Evolutionary conservation across 2,797 vertebrate genomes (phyloP), one percentile per base, ranked within the genome.

Genomic region (Sternotherus odoratus): DNA sequence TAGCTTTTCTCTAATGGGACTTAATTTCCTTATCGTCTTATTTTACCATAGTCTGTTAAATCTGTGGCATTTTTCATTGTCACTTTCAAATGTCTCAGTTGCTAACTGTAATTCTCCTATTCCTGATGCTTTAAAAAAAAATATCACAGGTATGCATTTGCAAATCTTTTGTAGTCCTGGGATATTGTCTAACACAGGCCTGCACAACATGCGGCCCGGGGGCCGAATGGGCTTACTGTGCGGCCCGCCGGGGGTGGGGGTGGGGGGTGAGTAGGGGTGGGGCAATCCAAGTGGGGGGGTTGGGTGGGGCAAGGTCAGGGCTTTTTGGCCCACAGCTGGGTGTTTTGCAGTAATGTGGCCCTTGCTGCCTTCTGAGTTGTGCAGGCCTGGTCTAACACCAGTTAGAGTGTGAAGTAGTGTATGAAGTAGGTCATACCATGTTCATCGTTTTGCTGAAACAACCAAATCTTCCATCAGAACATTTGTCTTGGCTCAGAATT

Each of bases 1-100:
- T 89, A 85, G 89, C 82, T 95, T 93, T 94, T 96, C 88, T 96
- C 85, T 92, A 92, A 75, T 93, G 75, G 80, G 92, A 91, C 94
- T 95, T 95, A 86, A 63, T 93, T 89, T 90, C 95, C 90, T 93
- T 90, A 54, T 1, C 80, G 24, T 75, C 54, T 9, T 54, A n/a
- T n/a, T 10, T 33, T 48, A 3, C 39, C 30, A 12, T 28, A 66
- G 72, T 26, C 43, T 69, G 9, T 74, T 15, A 13, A 86, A 74
- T 89, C 63, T 74, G 4, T 63, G 92, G 57, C 69, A 89, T 72
- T 92, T 94, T 95, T 92, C 66, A 82, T 94, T 79, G 74, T 86
- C 86, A 10, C 79, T 91, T 94, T 86, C 84, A 88, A 2, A 60
- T 66, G 36, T 93, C 93, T 91, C 83, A 95, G 87, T 91, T 83